Conservation (phyloP, 2,888 invertebrate species). For the Epirrhoe alternata region DNA sequence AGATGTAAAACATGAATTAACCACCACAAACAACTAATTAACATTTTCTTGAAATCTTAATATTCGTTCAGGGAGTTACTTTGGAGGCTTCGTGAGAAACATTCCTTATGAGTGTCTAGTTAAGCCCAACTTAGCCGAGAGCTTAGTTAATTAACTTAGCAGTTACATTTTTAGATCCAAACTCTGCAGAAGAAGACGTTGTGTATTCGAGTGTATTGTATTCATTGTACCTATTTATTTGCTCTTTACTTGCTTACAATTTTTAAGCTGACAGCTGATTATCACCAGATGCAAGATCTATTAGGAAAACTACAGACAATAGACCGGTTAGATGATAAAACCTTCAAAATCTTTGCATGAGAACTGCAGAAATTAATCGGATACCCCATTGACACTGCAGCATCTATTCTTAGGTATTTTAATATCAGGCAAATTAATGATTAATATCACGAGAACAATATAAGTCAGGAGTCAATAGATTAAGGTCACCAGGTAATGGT, state of each 20-base stretch:
- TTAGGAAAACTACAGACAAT: no score
- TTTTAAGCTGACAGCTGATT: no score
- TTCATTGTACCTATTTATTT: no score
- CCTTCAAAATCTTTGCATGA: not conserved
- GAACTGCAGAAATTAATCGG: not conserved
- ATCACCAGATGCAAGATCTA: no score
- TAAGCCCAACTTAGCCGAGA: not conserved
- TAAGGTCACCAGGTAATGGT: slow-evolving; percentile 54
- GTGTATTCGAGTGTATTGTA: no score
- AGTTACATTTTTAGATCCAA: not conserved
- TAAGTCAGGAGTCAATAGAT: slow-evolving; percentile 68
- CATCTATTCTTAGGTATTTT: slow-evolving; percentile 53
- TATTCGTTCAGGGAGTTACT: not conserved
- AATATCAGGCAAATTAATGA: not conserved
- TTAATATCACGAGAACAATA: slow-evolving; percentile 53
- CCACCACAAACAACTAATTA: not conserved
- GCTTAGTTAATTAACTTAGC: not conserved
- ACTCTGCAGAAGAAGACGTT: not conserved
- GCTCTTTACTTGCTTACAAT: no score
- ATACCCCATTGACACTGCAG: slow-evolving; percentile 71
- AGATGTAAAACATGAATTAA: not conserved
- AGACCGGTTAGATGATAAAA: no score
- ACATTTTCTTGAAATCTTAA: not conserved
- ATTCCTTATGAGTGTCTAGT: not conserved
- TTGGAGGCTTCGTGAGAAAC: not conserved